phyloP scores from a whole-genome alignment of 2,797 vertebrate genomes.

The Diplodus puntazzo region DNA sequence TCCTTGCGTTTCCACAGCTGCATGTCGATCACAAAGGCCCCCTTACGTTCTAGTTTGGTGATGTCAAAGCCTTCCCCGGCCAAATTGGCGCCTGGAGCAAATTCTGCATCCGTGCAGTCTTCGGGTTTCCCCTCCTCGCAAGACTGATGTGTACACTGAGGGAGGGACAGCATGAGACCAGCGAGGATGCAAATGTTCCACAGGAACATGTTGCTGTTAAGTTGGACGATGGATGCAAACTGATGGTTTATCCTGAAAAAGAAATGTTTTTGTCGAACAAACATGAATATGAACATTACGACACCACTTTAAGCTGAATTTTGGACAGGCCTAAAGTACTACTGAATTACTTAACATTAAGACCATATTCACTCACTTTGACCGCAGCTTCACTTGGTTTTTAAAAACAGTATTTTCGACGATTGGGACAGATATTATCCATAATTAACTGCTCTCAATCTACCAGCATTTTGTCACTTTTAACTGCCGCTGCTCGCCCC shows the following conservation, averaged over 20 bases:
- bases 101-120: slow-evolving; percentile 76
- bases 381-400: background rate
- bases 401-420: background rate
- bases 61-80: slow-evolving; percentile 91
- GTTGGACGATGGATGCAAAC: background rate
- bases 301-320: background rate
- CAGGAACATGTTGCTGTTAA: slow-evolving; percentile 41
- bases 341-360: background rate
- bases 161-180: slow-evolving; percentile 63
- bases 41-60: slow-evolving; percentile 86
- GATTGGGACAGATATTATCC: background rate
- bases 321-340: no score
- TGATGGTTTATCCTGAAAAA: slow-evolving; percentile 44
- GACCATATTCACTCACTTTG: background rate
- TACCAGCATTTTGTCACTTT: no score
- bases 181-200: slow-evolving; percentile 21
- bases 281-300: background rate
- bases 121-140: slow-evolving; percentile 73
- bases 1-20: slow-evolving; percentile 74
- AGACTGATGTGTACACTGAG: slow-evolving; percentile 31
- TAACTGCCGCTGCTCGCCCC: background rate
- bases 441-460: background rate
- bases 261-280: background rate
- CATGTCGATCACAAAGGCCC: slow-evolving; percentile 85
- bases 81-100: slow-evolving; percentile 86